Conservation (phyloP, 1,140 invertebrate species). For the Gonatopus flavifemur region DNA sequence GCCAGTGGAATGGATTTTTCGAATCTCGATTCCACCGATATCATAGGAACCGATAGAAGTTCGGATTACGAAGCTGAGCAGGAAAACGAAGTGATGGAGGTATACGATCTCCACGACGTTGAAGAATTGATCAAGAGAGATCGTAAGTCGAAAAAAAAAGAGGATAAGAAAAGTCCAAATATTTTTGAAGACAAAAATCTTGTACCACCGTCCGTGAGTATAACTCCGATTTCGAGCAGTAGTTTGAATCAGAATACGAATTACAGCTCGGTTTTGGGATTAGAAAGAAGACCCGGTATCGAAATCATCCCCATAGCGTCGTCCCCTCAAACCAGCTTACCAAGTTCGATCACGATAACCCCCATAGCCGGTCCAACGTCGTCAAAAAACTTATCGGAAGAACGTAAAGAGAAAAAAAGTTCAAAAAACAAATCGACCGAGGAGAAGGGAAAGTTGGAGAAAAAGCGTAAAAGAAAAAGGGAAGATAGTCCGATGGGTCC, state of each 20-base stretch:
- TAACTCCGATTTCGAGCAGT: conserved; percentile 68
- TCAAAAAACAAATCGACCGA: conserved; percentile 60
- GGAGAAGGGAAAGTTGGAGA: conserved; percentile 70
- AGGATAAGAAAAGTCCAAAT: conserved; percentile 53
- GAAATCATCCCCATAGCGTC: conserved; percentile 78
- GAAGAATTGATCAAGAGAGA: conserved; percentile 63
- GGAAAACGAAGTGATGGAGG: conserved; percentile 56
- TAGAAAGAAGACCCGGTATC: conserved; percentile 73
- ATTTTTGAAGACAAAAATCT: conserved; percentile 64
- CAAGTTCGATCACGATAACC: conserved; percentile 83
- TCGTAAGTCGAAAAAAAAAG: conserved; percentile 49
- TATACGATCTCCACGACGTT: conserved; percentile 58
- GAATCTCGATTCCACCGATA: conserved; percentile 63
- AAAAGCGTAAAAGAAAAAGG: conserved; percentile 75
- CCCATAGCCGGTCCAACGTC: conserved; percentile 67
- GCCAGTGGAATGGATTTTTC: conserved; percentile 66
- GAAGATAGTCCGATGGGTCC: conserved; percentile 82
- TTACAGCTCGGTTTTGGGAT: conserved; percentile 65
- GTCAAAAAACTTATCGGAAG: conserved; percentile 62
- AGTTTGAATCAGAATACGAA: conserved; percentile 53
- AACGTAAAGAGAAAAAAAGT: conserved; percentile 67
- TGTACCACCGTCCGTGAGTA: conserved; percentile 75
- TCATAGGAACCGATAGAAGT: conserved; percentile 58
- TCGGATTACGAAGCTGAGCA: conserved; percentile 64
- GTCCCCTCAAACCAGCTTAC: conserved; percentile 63